Percentiles rank a stretch among this genome's conserved stretches.
Conservation (phyloP, 2,797 vertebrate species). For the Catharus ustulatus region DNA sequence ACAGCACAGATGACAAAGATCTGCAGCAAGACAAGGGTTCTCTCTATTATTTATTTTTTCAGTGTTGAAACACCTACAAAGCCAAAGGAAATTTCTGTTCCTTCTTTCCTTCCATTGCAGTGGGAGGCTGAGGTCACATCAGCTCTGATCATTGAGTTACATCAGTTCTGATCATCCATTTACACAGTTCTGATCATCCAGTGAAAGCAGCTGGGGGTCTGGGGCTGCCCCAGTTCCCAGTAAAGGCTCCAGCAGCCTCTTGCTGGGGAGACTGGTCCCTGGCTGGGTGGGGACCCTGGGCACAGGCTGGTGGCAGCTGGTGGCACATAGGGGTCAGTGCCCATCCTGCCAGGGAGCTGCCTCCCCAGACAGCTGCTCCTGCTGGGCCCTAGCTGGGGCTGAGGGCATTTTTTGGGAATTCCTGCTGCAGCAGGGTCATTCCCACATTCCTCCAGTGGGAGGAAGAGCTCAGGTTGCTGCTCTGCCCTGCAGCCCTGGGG, state of each 20-base stretch:
- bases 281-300: neutral
- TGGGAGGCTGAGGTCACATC: neutral
- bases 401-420: neutral
- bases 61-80: neutral
- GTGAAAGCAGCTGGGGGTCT: neutral
- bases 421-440: neutral
- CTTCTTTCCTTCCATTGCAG: neutral
- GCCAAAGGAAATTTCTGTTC: neutral
- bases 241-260: neutral
- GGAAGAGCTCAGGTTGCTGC: neutral
- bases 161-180: too few relatives aligned
- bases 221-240: neutral
- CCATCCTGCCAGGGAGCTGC: neutral
- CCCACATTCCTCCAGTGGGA: neutral
- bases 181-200: neutral
- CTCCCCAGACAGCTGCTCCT: neutral
- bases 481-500: neutral
- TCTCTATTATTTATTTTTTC: neutral
- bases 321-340: neutral
- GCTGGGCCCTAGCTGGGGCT: neutral
- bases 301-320: neutral
- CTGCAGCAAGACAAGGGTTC: neutral
- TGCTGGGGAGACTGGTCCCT: neutral
- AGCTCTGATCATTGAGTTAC: neutral
- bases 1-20: neutral